These are phyloP conservation scores for Jacana jacana DNA, from an alignment of 2,113 vertebrate species.

Conservation along the genomic window DNA sequence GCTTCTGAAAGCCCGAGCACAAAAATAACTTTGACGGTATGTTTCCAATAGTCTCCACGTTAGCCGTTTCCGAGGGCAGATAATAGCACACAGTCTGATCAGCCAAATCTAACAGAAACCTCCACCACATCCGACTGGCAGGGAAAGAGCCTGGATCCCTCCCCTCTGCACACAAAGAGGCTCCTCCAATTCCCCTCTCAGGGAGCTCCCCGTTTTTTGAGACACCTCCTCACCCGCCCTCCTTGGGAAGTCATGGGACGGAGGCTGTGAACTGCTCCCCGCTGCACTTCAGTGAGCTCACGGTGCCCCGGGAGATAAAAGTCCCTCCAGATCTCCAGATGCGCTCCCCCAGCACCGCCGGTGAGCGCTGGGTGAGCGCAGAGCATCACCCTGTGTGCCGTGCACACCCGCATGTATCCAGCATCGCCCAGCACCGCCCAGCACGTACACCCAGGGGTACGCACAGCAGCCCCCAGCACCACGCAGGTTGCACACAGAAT, in stretches of 20 bases:
- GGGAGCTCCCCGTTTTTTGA: neutral
- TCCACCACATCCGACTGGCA: neutral
- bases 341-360: neutral
- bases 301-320: neutral
- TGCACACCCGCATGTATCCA: neutral
- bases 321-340: neutral
- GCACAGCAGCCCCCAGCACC: neutral
- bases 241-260: rapidly evolving
- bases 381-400: neutral
- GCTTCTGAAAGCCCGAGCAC: neutral
- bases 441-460: neutral
- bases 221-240: no score
- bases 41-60: slow-evolving; percentile 24
- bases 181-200: neutral
- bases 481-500: neutral
- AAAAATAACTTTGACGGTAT: slow-evolving; percentile 29
- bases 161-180: neutral
- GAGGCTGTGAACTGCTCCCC: neutral
- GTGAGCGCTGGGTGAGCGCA: neutral
- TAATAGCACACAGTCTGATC: neutral
- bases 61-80: slow-evolving; percentile 20
- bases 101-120: slow-evolving; percentile 13
- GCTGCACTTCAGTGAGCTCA: neutral
- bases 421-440: neutral
- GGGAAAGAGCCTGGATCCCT: neutral